Conservation (phyloP, 2,888 invertebrate species). For the Drosophila fulvimacula region DNA sequence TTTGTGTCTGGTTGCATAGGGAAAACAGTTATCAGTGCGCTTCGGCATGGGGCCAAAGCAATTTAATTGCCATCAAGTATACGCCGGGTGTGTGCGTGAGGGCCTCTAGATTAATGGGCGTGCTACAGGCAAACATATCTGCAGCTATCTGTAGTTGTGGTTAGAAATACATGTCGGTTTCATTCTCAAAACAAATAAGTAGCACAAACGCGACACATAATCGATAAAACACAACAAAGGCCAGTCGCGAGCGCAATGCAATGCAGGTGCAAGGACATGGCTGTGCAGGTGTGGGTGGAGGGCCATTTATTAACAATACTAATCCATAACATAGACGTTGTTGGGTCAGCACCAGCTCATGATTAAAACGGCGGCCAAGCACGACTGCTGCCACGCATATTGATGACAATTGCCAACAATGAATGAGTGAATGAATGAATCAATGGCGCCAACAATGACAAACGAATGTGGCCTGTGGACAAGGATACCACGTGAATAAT, state of each 20-base stretch:
- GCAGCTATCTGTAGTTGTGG: neutral
- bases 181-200: slow-evolving; percentile 36
- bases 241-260: slow-evolving; percentile 23
- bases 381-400: slow-evolving; percentile 33
- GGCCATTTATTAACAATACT: slow-evolving; percentile 8
- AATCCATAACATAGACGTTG: slow-evolving; percentile 16
- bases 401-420: slow-evolving; percentile 22
- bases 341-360: slow-evolving; percentile 14
- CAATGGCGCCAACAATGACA: slow-evolving; percentile 19
- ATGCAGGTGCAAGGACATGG: slow-evolving; percentile 53
- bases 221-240: slow-evolving; percentile 55
- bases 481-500: neutral
- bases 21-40: slow-evolving; percentile 5
- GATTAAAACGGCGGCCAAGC: slow-evolving; percentile 24
- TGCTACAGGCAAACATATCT: neutral
- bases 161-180: slow-evolving; percentile 20
- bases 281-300: neutral
- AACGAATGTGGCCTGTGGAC: slow-evolving; percentile 24
- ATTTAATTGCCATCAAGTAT: slow-evolving; percentile 56
- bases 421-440: slow-evolving; percentile 23
- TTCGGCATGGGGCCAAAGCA: slow-evolving; percentile 12
- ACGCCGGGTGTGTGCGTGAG: slow-evolving; percentile 36
- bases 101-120: slow-evolving; percentile 23
- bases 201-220: slow-evolving; percentile 42
- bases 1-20: neutral